These are phyloP conservation scores for Stigmatopora argus DNA, from an alignment of 2,113 vertebrate genomes.

Conservation along the genomic window DNA sequence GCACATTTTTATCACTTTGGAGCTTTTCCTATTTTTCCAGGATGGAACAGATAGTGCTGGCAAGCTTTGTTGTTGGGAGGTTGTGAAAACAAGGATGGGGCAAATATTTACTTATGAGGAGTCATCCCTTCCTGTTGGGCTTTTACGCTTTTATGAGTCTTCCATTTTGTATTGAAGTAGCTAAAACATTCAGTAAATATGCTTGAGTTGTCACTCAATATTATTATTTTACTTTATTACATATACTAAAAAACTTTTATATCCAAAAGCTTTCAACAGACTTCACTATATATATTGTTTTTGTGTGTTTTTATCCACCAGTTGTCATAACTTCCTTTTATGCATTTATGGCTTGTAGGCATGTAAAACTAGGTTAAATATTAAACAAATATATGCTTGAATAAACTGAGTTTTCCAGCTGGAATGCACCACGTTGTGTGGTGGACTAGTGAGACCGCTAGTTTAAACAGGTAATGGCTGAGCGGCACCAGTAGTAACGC, in stretches of 20 bases:
- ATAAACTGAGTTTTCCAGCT: background rate
- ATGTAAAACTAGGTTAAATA: background rate
- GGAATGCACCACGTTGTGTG: background rate
- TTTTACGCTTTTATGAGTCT: constrained; percentile 10
- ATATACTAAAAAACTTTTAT: no score
- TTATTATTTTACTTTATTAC: no score
- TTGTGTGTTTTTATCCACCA: constrained; percentile 47
- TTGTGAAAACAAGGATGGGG: constrained; percentile 54
- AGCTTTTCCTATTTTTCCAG: constrained; percentile 54
- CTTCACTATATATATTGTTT: constrained; percentile 1
- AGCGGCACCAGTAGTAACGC: constrained; percentile 46
- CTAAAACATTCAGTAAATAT: background rate
- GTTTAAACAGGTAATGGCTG: constrained; percentile 22
- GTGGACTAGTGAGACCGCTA: constrained; percentile 23
- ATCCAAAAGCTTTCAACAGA: background rate
- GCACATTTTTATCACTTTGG: constrained; percentile 18
- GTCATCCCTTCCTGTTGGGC: constrained; percentile 40
- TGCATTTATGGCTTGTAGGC: constrained; percentile 8
- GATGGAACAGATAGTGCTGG: constrained; percentile 34
- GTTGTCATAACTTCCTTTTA: constrained; percentile 42
- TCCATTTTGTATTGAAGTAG: background rate
- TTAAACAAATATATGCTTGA: background rate
- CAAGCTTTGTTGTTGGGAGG: constrained; percentile 54
- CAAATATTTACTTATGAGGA: constrained; percentile 56
- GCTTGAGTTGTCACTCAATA: background rate